Base-by-base conservation (phyloP, 2,797 vertebrate species). In the Pelochelys cantorii region DNA sequence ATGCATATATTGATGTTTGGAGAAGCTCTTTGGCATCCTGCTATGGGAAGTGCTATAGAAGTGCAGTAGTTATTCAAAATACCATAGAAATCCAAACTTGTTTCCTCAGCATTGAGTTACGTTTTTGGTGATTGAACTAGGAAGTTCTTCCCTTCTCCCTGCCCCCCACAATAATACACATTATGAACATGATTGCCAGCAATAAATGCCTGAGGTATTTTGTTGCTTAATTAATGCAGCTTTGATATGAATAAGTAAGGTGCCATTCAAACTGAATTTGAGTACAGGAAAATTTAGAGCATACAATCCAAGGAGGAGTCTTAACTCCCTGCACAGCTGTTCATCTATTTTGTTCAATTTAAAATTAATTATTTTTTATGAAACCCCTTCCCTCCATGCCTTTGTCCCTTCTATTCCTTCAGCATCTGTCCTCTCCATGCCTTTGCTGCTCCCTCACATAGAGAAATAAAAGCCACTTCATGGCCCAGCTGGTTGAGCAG, bases 291-390 rank as follows among this genome's bases (percentile, higher is more conserved):
- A 96, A 90, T 96, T 96, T 96, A 96, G 93, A 92, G 91, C 93
- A 89, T 96, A 94, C 29, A 95, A 97, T 94, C 94, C 95, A 97
- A 97, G 90, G 83, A 96, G 95, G 96, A 97, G 60, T 96, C 97
- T 92, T 90, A 97, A 95, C 90, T 97, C 98, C 97, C 97, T 94
- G 94, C 4, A 4, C 97, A 98, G 97, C 97, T 98, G 98, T 95
- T 96, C 92, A 84, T 96, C 91, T 97, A 93, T 95, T 97, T 96
- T 95, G 93, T 93, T 96, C 96, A 96, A 97, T 97, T 97, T 97
- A 92, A 94, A 98, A 98, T 97, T 93, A 97, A 97, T 97, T 97
- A 97, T 98, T 97, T 94, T 92, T 96, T 94, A 82, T 74, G 90
- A 96, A 97, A 93, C n/a, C 82, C 1, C 84, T 95, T 84, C 48